Base-by-base conservation (phyloP, 2,888 invertebrate genomes). In the Linyphia triangularis region DNA sequence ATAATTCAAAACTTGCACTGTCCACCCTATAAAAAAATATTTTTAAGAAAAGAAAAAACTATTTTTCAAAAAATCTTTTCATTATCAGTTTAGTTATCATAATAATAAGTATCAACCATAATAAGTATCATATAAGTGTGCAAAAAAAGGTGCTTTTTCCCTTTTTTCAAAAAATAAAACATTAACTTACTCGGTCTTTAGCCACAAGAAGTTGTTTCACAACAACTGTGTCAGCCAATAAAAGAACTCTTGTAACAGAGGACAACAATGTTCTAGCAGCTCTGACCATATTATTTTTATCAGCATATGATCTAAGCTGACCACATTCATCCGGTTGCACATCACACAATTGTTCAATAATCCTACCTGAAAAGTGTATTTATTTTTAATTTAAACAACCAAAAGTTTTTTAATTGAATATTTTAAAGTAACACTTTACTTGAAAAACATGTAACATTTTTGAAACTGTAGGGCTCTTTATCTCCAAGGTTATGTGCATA, bases 171-270 rank as follows among this genome's bases (percentile, higher is more conserved):
- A 59, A 75, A 59, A 6, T 43, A 16, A 6, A 30, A 37, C n/a
- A 33, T 16, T n/a, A n/a, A 91, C 91, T 92, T 93, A 97, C 97
- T 95, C 98, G 98, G 93, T 99, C 98, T 94, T 99, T 99, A 85
- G 98, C 97, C 89, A 97, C 95, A 72, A 99, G 94, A 81, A 99
- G 95, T 93, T 99, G 98, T 92, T 98, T 97, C 85, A 99, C 98
- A 72, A 99, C 97, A 88, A 99, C 98, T 93, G 98, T 97, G 94
- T 99, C 99, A 13, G 99, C 99, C 91, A 99, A 94, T 86, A 99
- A 94, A 81, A 99, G 95, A 83, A 99, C 99, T 92, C 98, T 95
- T 77, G 99, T 99, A 91, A 99, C 98, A 85, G 98, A 97, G 70
- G 97, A 97, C 86, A 99, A 95, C 78, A 99, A 95, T 92, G 97